Evolutionary conservation across 2,113 vertebrate genomes (phyloP).

Genomic region (Sinocyclocheilus anophthalmus): DNA sequence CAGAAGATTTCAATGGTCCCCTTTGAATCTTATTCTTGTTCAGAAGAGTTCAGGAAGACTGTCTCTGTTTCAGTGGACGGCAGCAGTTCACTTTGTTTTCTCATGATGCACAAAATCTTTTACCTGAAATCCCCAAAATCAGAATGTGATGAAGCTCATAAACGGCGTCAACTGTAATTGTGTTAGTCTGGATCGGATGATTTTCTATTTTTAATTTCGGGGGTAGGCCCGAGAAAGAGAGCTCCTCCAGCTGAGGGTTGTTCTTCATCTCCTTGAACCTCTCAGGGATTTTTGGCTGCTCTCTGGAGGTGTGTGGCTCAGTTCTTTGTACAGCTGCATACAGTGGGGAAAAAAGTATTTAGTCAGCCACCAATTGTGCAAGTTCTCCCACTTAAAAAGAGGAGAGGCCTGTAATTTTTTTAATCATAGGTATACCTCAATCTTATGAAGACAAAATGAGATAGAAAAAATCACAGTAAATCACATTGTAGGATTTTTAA

Average conservation of each 20-base stretch:
- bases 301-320: not conserved
- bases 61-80: not conserved
- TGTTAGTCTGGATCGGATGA: not conserved
- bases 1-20: conserved; percentile 7
- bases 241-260: not conserved
- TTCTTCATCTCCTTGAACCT: not conserved
- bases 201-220: no score
- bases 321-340: not conserved
- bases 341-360: no score
- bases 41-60: not conserved
- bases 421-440: no score
- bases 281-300: not conserved
- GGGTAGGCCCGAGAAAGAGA: no score
- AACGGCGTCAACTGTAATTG: not conserved
- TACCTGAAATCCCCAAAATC: not conserved
- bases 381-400: no score
- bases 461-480: no score
- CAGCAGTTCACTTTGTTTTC: not conserved
- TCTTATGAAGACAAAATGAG: no score
- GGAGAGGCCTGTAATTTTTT: no score
- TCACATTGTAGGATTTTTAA: no score
- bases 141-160: not conserved
- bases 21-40: not conserved
- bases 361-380: no score
- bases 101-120: not conserved